A percentile compares a stretch with the other conserved stretches of the same genome.
Conservation (phyloP, 2,113 vertebrate genomes). For the Natator depressus region DNA sequence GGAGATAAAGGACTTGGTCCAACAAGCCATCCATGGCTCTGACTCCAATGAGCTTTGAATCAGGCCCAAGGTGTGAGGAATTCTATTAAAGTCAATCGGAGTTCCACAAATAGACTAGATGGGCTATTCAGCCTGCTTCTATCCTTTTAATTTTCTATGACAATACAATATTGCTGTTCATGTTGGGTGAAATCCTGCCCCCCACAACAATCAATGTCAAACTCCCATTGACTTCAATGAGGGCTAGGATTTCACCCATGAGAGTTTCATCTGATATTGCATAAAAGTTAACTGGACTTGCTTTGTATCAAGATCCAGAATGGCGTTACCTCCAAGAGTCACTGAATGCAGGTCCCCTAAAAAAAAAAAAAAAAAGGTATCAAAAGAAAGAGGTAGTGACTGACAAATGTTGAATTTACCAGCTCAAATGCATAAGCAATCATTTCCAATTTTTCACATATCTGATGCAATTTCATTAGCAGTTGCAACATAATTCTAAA, state of each 20-base stretch:
- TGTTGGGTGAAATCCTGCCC: not conserved
- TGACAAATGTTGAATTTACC: not conserved
- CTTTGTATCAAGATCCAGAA: not conserved
- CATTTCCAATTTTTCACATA: conserved; percentile 1
- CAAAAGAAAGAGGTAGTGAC: not conserved
- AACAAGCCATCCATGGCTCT: not conserved
- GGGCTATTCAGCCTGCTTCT: not conserved
- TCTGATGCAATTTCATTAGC: conserved; percentile 20
- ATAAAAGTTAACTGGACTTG: not conserved
- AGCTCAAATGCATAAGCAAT: not conserved
- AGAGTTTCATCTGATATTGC: not conserved
- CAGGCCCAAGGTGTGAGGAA: not conserved
- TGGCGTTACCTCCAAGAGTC: not conserved
- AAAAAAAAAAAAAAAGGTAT: conserved; percentile 12
- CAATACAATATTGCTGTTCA: not conserved
- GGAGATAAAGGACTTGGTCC: not conserved
- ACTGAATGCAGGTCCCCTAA: not conserved
- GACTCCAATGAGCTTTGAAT: not conserved
- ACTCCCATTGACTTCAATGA: rapidly evolving
- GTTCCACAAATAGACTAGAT: not conserved
- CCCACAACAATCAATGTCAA: not conserved
- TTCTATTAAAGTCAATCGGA: not conserved
- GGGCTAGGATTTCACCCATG: not conserved
- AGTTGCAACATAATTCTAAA: conserved; percentile 10
- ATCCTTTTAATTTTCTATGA: not conserved